These are phyloP conservation scores for Columba livia DNA, from an alignment of 2,113 vertebrate genomes.

Conservation along the genomic window DNA sequence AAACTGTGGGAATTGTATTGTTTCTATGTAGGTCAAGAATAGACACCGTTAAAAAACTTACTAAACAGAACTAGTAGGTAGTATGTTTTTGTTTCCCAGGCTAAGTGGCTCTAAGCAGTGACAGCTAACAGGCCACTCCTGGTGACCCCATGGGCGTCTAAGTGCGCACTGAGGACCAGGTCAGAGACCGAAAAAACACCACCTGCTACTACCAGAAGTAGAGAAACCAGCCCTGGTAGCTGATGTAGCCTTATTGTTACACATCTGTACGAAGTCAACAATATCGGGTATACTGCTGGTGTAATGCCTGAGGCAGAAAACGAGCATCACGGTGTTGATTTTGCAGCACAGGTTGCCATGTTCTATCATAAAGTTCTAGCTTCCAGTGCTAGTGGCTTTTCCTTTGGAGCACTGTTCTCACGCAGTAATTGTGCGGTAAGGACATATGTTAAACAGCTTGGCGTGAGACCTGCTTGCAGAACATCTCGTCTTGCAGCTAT, in stretches of 20 bases:
- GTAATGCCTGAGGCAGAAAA: not conserved
- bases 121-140: not conserved
- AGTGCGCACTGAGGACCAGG: not conserved
- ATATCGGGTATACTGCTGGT: accelerated
- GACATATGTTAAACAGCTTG: not conserved
- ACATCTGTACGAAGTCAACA: not conserved
- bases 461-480: not conserved
- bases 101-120: not conserved
- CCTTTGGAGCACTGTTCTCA: not conserved
- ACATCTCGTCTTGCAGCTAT: not conserved
- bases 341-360: not conserved
- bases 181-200: not conserved
- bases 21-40: not conserved
- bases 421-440: not conserved
- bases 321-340: not conserved
- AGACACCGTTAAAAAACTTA: not conserved
- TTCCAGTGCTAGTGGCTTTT: not conserved
- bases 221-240: not conserved
- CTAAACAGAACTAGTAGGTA: not conserved
- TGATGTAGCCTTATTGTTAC: not conserved
- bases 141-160: not conserved
- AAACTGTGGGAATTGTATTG: not conserved
- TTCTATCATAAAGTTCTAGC: not conserved
- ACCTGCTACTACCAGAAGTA: not conserved
- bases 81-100: not conserved